These are phyloP conservation scores for Xenus cinereus DNA, from an alignment of 2,113 vertebrate species.

Conservation along the genomic window DNA sequence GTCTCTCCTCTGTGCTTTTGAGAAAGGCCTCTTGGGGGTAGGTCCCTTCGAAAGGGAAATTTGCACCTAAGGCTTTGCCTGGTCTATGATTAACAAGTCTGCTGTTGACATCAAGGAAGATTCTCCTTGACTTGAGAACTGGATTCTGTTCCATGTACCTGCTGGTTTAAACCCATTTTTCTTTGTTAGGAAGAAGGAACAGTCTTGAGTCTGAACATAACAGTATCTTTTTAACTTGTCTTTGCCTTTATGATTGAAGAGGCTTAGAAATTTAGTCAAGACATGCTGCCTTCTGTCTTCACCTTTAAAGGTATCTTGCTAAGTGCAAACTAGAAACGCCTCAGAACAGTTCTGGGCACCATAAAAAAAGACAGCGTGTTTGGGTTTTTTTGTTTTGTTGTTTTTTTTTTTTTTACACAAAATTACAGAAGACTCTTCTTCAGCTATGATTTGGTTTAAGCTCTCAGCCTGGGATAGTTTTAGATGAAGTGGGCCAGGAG, in stretches of 20 bases:
- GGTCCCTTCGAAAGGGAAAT: not conserved
- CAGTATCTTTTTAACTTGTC: not conserved
- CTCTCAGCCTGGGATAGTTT: not conserved
- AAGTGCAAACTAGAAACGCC: not conserved
- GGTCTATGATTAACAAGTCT: not conserved
- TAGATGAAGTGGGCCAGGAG: not conserved
- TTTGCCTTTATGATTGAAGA: not conserved
- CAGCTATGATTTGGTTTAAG: not conserved
- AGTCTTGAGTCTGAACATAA: not conserved
- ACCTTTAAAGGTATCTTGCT: not conserved
- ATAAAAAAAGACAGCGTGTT: not conserved
- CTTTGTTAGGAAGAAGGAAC: not conserved
- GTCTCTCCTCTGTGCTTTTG: not conserved
- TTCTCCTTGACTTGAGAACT: not conserved
- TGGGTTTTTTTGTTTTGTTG: too few species aligned
- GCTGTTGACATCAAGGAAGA: not conserved
- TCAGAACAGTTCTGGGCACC: not conserved
- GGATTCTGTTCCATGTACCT: not conserved
- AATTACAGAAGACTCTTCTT: not conserved
- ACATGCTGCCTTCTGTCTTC: not conserved
- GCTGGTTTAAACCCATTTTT: not conserved
- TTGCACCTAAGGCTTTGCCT: not conserved
- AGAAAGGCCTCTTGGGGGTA: not conserved
- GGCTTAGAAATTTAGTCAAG: not conserved
- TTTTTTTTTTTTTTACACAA: not conserved